Conservation (phyloP, 2,113 vertebrate genomes). For the Hoplias malabaricus region DNA sequence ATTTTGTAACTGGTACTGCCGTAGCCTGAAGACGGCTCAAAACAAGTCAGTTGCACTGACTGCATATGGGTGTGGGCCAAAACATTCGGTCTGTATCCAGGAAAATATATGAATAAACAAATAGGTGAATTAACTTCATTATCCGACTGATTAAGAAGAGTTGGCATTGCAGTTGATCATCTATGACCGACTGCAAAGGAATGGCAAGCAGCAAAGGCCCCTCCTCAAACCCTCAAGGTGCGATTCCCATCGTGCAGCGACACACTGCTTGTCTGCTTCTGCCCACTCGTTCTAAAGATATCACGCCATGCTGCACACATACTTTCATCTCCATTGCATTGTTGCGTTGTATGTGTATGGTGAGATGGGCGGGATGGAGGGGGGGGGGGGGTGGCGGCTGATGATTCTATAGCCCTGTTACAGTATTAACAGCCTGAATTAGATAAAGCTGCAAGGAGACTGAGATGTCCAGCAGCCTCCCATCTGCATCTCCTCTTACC, state of each 20-base stretch:
- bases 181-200: background rate
- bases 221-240: constrained; percentile 49
- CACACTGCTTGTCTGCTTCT: constrained; percentile 55
- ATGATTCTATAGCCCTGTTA: background rate
- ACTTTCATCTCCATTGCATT: constrained; percentile 15
- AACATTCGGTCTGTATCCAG: background rate
- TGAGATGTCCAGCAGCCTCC: background rate
- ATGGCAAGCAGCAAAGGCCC: constrained; percentile 52
- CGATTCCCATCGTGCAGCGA: constrained; percentile 54
- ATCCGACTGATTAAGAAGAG: background rate
- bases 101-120: background rate
- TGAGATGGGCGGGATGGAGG: background rate
- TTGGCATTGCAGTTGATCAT: background rate
- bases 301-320: constrained; percentile 60
- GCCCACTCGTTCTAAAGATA: constrained; percentile 79
- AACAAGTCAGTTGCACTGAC: background rate
- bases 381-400: background rate
- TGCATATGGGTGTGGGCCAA: too few relatives aligned
- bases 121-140: background rate
- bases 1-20: background rate
- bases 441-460: background rate
- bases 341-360: constrained; percentile 16
- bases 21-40: background rate
- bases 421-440: constrained; percentile 2
- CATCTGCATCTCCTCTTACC: constrained; percentile 12